Conservation (phyloP, 1,140 invertebrate genomes). For the Chymomyza costata region DNA sequence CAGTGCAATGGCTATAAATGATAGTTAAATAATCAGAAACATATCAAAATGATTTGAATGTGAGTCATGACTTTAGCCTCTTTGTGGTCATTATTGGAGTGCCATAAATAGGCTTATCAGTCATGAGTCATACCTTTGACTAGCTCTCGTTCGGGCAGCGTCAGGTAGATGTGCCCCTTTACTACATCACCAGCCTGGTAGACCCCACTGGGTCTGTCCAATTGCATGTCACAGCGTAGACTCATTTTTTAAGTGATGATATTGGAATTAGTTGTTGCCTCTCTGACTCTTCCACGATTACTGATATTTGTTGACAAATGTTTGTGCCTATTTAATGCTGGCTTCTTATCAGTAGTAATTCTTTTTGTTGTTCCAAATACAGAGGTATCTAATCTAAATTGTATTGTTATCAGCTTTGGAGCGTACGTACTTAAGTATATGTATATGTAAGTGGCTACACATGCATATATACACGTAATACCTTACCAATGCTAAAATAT, state of each 20-base stretch:
- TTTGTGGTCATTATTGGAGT: too few species aligned
- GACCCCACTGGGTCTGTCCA: slow-evolving; percentile 46
- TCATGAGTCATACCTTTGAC: slow-evolving; percentile 52
- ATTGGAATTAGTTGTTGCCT: slow-evolving; percentile 18
- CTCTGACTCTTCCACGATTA: slow-evolving; percentile 23
- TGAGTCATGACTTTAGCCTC: slow-evolving; percentile 13
- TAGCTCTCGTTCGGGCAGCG: slow-evolving; percentile 47
- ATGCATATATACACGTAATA: too few species aligned
- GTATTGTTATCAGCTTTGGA: too few species aligned
- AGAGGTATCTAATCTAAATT: too few species aligned
- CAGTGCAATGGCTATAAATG: slow-evolving; percentile 43
- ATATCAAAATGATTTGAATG: neutral
- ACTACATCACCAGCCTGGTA: slow-evolving; percentile 55
- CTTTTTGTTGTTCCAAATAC: too few species aligned
- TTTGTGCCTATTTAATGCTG: slow-evolving; percentile 39
- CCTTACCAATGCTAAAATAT: too few species aligned
- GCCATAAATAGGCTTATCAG: slow-evolving; percentile 15
- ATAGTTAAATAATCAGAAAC: too few species aligned
- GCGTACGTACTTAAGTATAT: too few species aligned
- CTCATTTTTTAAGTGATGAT: slow-evolving; percentile 26
- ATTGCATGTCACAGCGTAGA: slow-evolving; percentile 40
- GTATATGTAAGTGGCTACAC: too few species aligned
- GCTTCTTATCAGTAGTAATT: neutral
- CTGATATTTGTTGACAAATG: slow-evolving; percentile 37
- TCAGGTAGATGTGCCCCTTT: slow-evolving; percentile 45